phyloP scores from a whole-genome alignment of 2,113 vertebrate species.

The Engystomops pustulosus region DNA sequence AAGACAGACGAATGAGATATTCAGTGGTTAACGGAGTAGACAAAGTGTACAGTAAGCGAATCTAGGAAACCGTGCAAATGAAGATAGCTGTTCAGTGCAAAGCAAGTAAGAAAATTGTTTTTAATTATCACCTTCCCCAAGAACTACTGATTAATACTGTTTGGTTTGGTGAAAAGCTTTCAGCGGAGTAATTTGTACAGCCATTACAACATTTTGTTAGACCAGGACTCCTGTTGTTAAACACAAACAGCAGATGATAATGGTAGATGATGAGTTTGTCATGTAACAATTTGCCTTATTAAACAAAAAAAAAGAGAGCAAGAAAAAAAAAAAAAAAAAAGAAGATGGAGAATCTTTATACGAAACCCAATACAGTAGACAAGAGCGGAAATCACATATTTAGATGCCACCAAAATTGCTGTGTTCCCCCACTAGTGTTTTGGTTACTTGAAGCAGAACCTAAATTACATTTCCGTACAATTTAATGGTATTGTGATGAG shows the following conservation, averaged over 20 bases:
- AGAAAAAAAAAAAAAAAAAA: constrained; percentile 69
- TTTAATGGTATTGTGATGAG: constrained; percentile 75
- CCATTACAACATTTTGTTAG: constrained; percentile 89
- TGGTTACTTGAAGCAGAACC: constrained; percentile 51
- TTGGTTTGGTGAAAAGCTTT: constrained; percentile 89
- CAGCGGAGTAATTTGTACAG: constrained; percentile 90
- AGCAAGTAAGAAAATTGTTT: constrained; percentile 91
- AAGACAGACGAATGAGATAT: constrained; percentile 80
- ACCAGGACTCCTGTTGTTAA: constrained; percentile 87
- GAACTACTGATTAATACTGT: constrained; percentile 92
- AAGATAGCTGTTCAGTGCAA: constrained; percentile 86
- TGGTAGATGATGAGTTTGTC: constrained; percentile 88
- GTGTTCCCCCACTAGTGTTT: constrained; percentile 57
- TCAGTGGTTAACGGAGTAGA: constrained; percentile 79
- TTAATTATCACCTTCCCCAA: constrained; percentile 91
- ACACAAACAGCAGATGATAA: constrained; percentile 91
- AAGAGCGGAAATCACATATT: constrained; percentile 83
- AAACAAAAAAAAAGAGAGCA: constrained; percentile 70
- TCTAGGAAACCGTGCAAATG: constrained; percentile 81
- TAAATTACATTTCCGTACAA: constrained; percentile 79
- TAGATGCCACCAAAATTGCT: constrained; percentile 83
- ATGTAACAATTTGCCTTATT: constrained; percentile 92
- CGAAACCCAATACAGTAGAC: constrained; percentile 81
- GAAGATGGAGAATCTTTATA: constrained; percentile 78
- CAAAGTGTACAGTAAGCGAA: constrained; percentile 81